These are phyloP conservation scores for Oscheius sp. DNA, from an alignment of 1,140 invertebrate species.

Conservation along the genomic window DNA sequence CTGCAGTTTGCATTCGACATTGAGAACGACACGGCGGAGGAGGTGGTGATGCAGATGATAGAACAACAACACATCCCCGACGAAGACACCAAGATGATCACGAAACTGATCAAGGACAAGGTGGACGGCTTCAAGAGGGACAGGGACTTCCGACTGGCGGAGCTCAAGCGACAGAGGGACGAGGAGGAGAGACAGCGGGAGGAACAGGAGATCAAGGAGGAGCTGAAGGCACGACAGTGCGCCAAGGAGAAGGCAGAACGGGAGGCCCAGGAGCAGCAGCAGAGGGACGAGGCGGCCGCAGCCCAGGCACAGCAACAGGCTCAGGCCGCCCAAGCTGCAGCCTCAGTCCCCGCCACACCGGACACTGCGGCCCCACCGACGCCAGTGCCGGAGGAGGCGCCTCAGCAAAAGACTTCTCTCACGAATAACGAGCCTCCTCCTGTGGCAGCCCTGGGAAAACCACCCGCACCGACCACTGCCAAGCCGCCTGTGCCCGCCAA, in stretches of 20 bases:
- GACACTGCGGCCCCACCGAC: not conserved
- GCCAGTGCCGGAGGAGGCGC: too few relatives aligned
- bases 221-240: constrained; percentile 32
- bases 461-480: not conserved
- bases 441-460: not conserved
- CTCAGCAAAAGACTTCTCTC: too few relatives aligned
- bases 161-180: constrained; percentile 52
- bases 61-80: constrained; percentile 80
- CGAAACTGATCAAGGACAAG: constrained; percentile 59
- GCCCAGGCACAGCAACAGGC: constrained; percentile 6
- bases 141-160: constrained; percentile 50
- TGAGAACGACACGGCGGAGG: constrained; percentile 83
- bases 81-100: constrained; percentile 55
- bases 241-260: constrained; percentile 39
- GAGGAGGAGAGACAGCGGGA: constrained; percentile 52
- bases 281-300: constrained; percentile 12
- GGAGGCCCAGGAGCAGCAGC: constrained; percentile 25
- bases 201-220: constrained; percentile 53
- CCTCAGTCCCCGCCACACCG: not conserved
- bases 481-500: not conserved
- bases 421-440: too few relatives aligned
- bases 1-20: constrained; percentile 99
- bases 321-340: not conserved
- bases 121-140: constrained; percentile 59
- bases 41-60: constrained; percentile 92